Percentiles rank a stretch among this genome's conserved stretches.
Conservation (phyloP, 2,888 invertebrate genomes). For the Drosophila rubida region DNA sequence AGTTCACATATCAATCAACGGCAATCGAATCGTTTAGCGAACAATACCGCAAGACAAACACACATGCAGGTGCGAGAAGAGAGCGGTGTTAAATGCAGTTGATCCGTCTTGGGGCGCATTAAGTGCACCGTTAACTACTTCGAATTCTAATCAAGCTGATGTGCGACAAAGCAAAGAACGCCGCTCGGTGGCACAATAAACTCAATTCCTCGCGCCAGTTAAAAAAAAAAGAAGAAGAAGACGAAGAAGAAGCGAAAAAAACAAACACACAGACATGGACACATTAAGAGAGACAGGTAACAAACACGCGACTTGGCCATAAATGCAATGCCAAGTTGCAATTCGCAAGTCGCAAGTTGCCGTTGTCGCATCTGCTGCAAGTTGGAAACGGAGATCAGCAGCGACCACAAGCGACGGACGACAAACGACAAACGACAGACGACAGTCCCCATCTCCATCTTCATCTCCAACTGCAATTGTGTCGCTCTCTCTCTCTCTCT, state of each 20-base stretch:
- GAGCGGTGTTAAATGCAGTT: slow-evolving; percentile 70
- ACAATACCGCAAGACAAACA: slow-evolving; percentile 30
- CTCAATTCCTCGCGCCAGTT: slow-evolving; percentile 64
- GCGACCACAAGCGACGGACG: no score
- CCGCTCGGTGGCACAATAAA: slow-evolving; percentile 77
- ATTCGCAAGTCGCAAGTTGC: slow-evolving; percentile 38
- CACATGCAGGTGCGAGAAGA: slow-evolving; percentile 1
- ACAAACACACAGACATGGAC: slow-evolving; percentile 22
- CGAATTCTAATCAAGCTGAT: slow-evolving; percentile 76
- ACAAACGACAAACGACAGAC: slow-evolving; percentile 25
- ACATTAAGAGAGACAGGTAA: slow-evolving; percentile 57
- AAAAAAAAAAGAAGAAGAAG: slow-evolving; percentile 16
- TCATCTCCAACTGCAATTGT: neutral
- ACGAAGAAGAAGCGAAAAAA: neutral
- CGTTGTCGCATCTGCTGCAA: slow-evolving; percentile 52
- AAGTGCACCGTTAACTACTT: slow-evolving; percentile 78
- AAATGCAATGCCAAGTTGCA: slow-evolving; percentile 72
- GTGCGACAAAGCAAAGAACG: slow-evolving; percentile 74
- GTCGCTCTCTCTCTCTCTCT: slow-evolving; percentile 11
- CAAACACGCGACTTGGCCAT: slow-evolving; percentile 77
- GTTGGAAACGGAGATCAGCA: slow-evolving; percentile 46
- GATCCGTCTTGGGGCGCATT: slow-evolving; percentile 76
- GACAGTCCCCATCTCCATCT: slow-evolving; percentile 13
- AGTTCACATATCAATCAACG: slow-evolving; percentile 53
- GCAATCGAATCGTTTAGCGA: slow-evolving; percentile 27